Evolutionary conservation across 2,797 vertebrate genomes (phyloP), one percentile per base, ranked within the genome.

Genomic region (Orientallactaga sibirica): DNA sequence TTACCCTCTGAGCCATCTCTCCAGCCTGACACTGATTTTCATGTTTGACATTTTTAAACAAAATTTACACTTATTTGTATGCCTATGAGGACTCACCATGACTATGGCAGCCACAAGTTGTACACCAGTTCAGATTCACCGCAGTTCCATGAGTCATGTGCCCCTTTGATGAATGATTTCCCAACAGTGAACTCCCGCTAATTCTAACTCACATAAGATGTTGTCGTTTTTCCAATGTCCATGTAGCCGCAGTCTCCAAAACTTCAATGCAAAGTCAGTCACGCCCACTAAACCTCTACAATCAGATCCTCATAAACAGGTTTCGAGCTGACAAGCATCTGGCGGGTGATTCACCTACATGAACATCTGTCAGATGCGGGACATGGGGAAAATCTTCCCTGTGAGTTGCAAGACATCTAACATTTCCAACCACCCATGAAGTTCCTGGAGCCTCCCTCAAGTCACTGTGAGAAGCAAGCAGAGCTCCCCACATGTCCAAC

Each of bases 171-270:
- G 18, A 41, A 58, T 33, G 66, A 86, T 86, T 89, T 76, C 76
- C 76, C 94, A 77, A 77, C 14, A n/a, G 67, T 48, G 20, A 64
- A 78, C 2, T 41, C 62, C 14, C 3, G 7, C 12, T n/a, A 22
- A 84, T 67, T 67, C 25, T 75, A 43, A 81, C 43, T n/a, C 48
- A 89, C 85, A 71, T 37, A 78, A 66, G 61, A 73, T 19, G 33
- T 0, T 1, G 1, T 37, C 71, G 33, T 88, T 70, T 61, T 61
- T 19, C 86, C 14, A 5, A n/a, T 20, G 66, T 73, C 2, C 10
- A 58, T 5, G n/a, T 7, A 29, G 12, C 2, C 61, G 64, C n/a
- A 20, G 11, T 41, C 52, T 74, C 90, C 43, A 16, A 91, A 94
- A 66, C 41, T 58, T 73, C 73, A 33, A 18, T 20, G 37, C 20